Base-by-base conservation (phyloP, 2,113 vertebrate species). In the Lophotis ruficrista region DNA sequence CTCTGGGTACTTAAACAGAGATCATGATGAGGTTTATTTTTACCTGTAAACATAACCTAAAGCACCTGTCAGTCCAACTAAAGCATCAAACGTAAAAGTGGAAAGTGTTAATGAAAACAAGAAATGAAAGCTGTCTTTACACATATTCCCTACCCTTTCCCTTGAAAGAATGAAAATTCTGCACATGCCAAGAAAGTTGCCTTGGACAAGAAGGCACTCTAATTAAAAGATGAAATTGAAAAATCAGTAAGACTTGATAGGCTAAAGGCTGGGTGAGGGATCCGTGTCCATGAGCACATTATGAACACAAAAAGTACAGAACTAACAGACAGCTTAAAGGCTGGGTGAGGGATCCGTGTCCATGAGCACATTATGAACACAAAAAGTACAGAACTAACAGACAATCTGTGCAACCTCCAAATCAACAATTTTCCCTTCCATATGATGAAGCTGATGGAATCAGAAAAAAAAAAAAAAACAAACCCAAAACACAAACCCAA, bases 251-350 rank as follows among this genome's bases (percentile, higher is more conserved):
- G 58, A 45, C 8, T 4, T 43, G 47, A 31, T 3, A 62, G 48
- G 35, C 45, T 33, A 10, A n/a, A 85, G 43, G 35, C 25, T 21
- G 33, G 47, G 21, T 9, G 35, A 16, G 14, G 30, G 10, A 56
- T 27, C 33, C 0, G 0, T 3, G 21, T 24, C 53, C 47, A 33
- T 2, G 2, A 20, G 14, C 8, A 47, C 3, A 4, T 64, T 68
- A 31, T 4, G 7, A 83, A 64, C 48, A 82, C 57, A 28, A 25
- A 77, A 84, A 25, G n/a, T 54, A 30, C 24, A 81, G 20, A 93
- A 62, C 35, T 60, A n/a, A n/a, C n/a, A n/a, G n/a, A n/a, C n/a
- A n/a, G n/a, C n/a, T n/a, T 33, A 10, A n/a, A 85, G 43, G 35
- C 25, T 21, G 33, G 47, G 21, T 9, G 35, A 16, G 14, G 30